Base-by-base conservation (phyloP, 2,888 invertebrate species). In the Nebria salina region DNA sequence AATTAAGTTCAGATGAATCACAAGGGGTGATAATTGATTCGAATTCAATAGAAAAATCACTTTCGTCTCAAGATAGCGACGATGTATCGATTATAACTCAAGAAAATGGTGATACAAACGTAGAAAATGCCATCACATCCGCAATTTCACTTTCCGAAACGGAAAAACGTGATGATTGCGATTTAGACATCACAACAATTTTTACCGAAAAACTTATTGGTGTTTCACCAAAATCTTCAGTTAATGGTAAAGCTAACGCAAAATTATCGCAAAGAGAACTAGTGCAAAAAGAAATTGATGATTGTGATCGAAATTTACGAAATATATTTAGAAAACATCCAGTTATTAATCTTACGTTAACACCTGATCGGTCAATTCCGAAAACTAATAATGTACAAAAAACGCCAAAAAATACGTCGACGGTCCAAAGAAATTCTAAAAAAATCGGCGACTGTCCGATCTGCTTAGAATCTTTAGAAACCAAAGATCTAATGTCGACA, bases 401-500 rank as follows among this genome's bases (percentile, higher is more conserved):
- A 25, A 68, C 7, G 0, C 13, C 7, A 11, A 25, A 68, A 11
- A 25, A 6, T 68, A 15, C 7, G 5, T n/a, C 13, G 3, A 5
- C 68, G 7, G 8, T 13, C 1, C 2, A 8, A 68, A 7, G 6
- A 68, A n/a, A 68, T 68, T 25, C 42, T 73, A 34, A 41, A 34
- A 13, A 11, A 11, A 42, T 41, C 25, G 42, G 41, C 15, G 54
- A 68, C 15, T 80, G 80, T 64, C 80, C 80, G n/a, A 70, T 80
- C 26, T 80, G 80, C 54, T 80, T 80, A 11, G 75, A 80, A 11
- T 13, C 70, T 15, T 15, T 80, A 15, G n/a, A 9, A 26, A 70
- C 68, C 54, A 72, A 65, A 41, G 80, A 80, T 75, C 7, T 80
- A 13, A 80, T 80, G 80, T 72, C 80, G 8, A 80, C 80, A 25